These are phyloP conservation scores for Ispidina picta DNA, from an alignment of 2,797 vertebrate species.

Conservation along the genomic window DNA sequence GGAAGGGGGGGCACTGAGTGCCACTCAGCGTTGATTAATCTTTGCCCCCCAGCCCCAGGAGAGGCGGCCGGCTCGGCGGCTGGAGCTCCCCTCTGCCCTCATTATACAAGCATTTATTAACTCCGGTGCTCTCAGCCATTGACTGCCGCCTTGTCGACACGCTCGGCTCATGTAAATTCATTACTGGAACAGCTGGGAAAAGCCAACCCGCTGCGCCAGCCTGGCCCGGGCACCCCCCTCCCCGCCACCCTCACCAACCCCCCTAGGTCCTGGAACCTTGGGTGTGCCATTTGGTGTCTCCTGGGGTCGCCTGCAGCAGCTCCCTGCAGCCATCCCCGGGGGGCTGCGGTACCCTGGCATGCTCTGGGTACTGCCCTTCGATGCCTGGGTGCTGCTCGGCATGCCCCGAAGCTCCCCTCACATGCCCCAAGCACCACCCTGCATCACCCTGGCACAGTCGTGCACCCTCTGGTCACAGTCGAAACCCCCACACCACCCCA, in stretches of 20 bases:
- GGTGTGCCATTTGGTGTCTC: no score
- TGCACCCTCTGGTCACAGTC: rapidly evolving
- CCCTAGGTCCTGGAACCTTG: no score
- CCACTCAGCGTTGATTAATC: constrained; percentile 57
- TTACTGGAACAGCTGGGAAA: constrained; percentile 72
- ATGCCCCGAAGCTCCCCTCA: background rate
- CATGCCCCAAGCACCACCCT: background rate
- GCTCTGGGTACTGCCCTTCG: background rate
- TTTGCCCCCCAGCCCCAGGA: constrained; percentile 41
- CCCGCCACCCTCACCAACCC: background rate
- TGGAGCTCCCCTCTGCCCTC: constrained; percentile 54
- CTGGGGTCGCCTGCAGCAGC: background rate
- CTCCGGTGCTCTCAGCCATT: constrained; percentile 56
- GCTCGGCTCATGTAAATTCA: constrained; percentile 74
- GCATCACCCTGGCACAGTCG: rapidly evolving
- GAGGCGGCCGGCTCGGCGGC: constrained; percentile 8
- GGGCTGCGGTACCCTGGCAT: background rate
- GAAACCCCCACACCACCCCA: no score
- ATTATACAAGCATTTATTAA: constrained; percentile 73
- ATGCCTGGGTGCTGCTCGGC: no score
- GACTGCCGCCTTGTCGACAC: constrained; percentile 65
- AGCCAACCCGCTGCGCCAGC: background rate
- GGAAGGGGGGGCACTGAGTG: background rate
- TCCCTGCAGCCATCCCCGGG: rapidly evolving
- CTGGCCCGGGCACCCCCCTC: background rate